Evolutionary conservation across 2,888 invertebrate genomes (phyloP).

Genomic region (Marronus borbonicus): DNA sequence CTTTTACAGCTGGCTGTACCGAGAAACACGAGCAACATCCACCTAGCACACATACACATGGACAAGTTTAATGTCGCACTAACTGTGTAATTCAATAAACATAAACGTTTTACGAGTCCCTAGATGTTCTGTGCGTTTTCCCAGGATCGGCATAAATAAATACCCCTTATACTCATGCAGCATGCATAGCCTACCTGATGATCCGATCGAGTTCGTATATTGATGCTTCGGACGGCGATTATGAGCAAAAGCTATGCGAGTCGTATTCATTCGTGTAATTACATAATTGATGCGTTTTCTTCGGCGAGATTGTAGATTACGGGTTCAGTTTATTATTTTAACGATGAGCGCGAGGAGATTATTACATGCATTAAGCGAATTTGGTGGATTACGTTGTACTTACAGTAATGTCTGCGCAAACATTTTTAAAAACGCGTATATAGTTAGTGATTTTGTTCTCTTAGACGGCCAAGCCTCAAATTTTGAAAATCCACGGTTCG

Average conservation of each 20-base stretch:
- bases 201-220: conserved; percentile 9
- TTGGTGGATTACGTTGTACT: conserved; percentile 19
- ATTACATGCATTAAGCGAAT: conserved; percentile 5
- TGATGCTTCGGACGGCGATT: conserved; percentile 8
- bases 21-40: conserved; percentile 14
- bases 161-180: conserved; percentile 50
- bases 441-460: no score
- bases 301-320: conserved; percentile 25
- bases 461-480: no score
- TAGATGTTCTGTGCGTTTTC: conserved; percentile 54
- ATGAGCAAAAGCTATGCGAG: conserved; percentile 16
- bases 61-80: conserved; percentile 66
- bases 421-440: no score
- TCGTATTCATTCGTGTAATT: conserved; percentile 19
- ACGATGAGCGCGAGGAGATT: conserved; percentile 13
- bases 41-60: conserved; percentile 5
- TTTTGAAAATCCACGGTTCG: no score
- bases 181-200: conserved; percentile 10
- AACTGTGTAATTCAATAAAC: conserved; percentile 69
- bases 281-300: conserved; percentile 38
- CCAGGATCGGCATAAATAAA: conserved; percentile 62
- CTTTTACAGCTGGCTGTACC: not conserved
- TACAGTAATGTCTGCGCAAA: not conserved
- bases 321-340: conserved; percentile 23
- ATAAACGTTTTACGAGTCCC: conserved; percentile 66